Conservation (phyloP, 1,140 invertebrate species). For the Battus philenor region DNA sequence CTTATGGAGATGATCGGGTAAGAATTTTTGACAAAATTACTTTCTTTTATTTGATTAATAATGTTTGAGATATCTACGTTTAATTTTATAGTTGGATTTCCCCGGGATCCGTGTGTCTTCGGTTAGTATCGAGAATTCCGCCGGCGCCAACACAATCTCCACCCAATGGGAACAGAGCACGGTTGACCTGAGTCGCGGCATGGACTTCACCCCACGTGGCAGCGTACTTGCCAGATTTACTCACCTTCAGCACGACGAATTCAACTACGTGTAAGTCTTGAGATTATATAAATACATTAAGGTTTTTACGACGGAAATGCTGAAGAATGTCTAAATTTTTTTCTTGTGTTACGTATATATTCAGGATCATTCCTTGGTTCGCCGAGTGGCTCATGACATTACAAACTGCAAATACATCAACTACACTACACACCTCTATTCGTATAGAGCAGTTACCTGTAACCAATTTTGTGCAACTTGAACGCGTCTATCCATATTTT, state of each 20-base stretch:
- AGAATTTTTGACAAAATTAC: neutral
- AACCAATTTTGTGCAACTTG: too few relatives aligned
- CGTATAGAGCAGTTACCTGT: too few relatives aligned
- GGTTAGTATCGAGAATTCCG: constrained; percentile 69
- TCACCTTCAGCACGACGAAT: constrained; percentile 85
- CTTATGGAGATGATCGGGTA: constrained; percentile 42
- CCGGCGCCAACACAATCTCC: constrained; percentile 76
- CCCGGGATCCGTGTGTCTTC: constrained; percentile 78
- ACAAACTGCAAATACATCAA: too few relatives aligned
- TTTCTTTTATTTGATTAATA: too few relatives aligned
- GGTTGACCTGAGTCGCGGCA: constrained; percentile 83
- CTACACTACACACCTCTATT: too few relatives aligned
- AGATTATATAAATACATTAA: too few relatives aligned
- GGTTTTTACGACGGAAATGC: neutral
- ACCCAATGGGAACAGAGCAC: constrained; percentile 87
- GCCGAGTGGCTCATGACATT: too few relatives aligned
- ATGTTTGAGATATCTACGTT: too few relatives aligned
- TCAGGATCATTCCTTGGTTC: too few relatives aligned
- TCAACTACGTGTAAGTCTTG: constrained; percentile 77
- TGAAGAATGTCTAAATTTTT: too few relatives aligned
- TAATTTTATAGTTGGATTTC: constrained; percentile 77
- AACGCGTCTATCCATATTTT: too few relatives aligned
- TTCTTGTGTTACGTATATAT: too few relatives aligned
- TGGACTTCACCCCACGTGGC: constrained; percentile 85
- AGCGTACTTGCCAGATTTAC: constrained; percentile 82